Evolutionary conservation across 2,797 vertebrate species (phyloP), one percentile per base, ranked within the genome.

Genomic region (Alauda arvensis): DNA sequence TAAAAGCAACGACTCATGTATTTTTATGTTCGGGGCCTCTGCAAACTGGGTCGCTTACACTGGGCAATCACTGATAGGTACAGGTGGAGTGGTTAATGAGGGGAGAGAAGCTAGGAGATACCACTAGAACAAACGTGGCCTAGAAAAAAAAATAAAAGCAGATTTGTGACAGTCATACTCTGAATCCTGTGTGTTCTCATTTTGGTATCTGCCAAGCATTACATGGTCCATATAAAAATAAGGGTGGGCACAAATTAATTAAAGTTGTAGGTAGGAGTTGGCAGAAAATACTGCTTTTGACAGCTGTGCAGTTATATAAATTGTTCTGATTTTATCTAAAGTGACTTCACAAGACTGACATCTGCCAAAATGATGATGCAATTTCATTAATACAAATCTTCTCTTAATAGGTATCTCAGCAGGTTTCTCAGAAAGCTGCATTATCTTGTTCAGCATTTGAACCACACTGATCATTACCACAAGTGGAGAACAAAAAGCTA

Each of bases 1-100:
- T 45, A 46, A 75, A 82, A 78, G 34, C 34, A 76, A 26, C 0
- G 0, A 70, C n/a, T 65, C 12, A 1, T 0, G 1, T 26, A 53
- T n/a, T 49, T 65, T 24, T 53, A 49, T 2, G 2, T 42, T 33
- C 1, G 1, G 33, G 17, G 29, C 33, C 60, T 37, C 26, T 52
- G 49, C 46, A 62, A 83, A 69, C 10, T 52, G 34, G 14, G 12
- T 72, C 31, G 57, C 6, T 3, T 57, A 43, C 53, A 19, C 4
- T 20, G 24, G 24, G 49, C 28, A 79, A 29, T 15, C 31, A 31
- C n/a, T 29, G 49, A 59, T 1, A 9, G 39, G 18, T 42, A 74
- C 3, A 1, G 12, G 40, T 3, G 5, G 23, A 42, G n/a, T 4
- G 11, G n/a, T 65, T 51, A 79, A 46, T 1, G 4, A 21, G n/a